phyloP scores from a whole-genome alignment of 1,140 invertebrate species.

The Papilio glaucus region DNA sequence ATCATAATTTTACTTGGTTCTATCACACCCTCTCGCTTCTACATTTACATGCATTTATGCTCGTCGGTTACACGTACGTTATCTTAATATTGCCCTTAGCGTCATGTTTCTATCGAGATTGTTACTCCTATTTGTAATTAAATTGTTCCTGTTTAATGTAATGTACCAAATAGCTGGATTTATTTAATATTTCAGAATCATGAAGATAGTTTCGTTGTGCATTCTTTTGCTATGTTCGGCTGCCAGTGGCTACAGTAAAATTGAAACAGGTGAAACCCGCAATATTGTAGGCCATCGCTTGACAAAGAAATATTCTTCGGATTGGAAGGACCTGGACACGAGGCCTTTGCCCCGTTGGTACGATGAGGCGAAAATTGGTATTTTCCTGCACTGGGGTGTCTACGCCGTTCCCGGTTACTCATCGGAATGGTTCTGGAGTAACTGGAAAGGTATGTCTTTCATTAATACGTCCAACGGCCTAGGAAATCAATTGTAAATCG shows the following conservation, averaged over 20 bases:
- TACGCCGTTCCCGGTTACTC: slow-evolving; percentile 94
- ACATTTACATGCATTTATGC: background rate
- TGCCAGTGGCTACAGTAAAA: background rate
- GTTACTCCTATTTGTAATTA: background rate
- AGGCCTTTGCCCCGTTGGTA: slow-evolving; percentile 94
- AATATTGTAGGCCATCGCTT: background rate
- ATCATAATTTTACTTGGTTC: background rate
- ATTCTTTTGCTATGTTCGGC: slow-evolving; percentile 17
- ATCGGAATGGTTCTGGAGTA: slow-evolving; percentile 95
- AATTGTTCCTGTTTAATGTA: background rate
- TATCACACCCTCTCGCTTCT: background rate
- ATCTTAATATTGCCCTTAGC: background rate
- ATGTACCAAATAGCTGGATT: background rate
- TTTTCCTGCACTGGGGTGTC: slow-evolving; percentile 97
- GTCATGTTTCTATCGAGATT: background rate
- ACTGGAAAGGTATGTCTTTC: slow-evolving; percentile 86
- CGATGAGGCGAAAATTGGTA: slow-evolving; percentile 94
- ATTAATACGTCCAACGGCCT: no score
- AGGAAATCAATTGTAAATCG: no score
- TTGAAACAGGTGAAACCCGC: background rate
- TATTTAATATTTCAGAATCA: slow-evolving; percentile 26
- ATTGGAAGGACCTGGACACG: slow-evolving; percentile 93
- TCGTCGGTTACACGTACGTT: background rate
- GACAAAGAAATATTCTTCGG: slow-evolving; percentile 78
- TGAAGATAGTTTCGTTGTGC: slow-evolving; percentile 4